These are phyloP conservation scores for Dryoscopus gambensis DNA, from an alignment of 2,113 vertebrate genomes.

Conservation along the genomic window DNA sequence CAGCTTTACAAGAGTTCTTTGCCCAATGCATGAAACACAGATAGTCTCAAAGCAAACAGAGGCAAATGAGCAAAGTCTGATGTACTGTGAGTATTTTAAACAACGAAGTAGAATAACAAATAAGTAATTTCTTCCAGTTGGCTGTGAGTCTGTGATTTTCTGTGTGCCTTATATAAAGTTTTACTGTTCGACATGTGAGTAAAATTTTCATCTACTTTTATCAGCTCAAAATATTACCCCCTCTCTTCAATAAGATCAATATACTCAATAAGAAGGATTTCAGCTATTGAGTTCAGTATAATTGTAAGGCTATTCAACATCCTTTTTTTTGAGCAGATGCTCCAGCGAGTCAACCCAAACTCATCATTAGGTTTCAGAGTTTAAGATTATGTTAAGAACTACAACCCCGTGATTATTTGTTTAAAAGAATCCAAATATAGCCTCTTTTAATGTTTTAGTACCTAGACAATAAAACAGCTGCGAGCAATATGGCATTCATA, in stretches of 20 bases:
- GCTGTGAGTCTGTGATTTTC: not conserved
- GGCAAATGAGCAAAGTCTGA: not conserved
- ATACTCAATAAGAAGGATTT: not conserved
- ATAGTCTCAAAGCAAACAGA: not conserved
- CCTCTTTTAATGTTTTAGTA: slow-evolving; percentile 19
- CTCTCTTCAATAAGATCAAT: not conserved
- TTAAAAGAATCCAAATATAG: slow-evolving; percentile 48
- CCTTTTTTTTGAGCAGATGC: not conserved
- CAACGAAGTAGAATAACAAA: not conserved
- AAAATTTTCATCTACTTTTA: not conserved
- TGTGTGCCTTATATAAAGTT: not conserved
- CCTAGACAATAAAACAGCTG: slow-evolving; percentile 43
- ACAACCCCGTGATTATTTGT: not conserved
- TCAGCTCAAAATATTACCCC: not conserved
- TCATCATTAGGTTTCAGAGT: not conserved
- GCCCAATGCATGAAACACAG: not conserved
- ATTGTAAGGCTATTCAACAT: not conserved
- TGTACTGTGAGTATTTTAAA: not conserved
- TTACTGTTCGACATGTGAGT: accelerated
- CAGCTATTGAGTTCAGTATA: not conserved
- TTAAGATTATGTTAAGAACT: slow-evolving; percentile 2
- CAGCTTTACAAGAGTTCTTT: not conserved
- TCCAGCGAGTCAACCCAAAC: not conserved
- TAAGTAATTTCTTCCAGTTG: not conserved
- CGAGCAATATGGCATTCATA: slow-evolving; percentile 7